phyloP scores from a whole-genome alignment of 2,888 invertebrate species.

The Stegophylla sp. region DNA sequence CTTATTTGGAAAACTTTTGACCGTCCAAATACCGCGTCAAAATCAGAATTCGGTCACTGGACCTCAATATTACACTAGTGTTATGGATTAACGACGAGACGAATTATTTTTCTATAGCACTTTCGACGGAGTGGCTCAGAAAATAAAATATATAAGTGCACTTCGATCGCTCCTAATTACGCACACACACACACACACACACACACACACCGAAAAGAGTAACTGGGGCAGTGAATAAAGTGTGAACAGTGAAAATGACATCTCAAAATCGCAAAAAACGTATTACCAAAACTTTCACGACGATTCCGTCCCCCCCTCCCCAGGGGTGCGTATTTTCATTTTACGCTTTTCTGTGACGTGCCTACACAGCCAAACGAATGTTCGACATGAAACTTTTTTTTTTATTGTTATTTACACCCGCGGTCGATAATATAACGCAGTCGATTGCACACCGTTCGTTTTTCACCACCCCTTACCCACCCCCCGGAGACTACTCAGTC shows the following conservation, averaged over 20 bases:
- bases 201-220: neutral
- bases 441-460: neutral
- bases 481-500: too few species aligned
- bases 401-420: neutral
- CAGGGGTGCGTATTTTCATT: too few species aligned
- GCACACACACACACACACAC: neutral
- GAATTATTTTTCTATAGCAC: too few species aligned
- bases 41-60: too few species aligned
- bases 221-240: neutral
- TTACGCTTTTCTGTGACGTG: neutral
- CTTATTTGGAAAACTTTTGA: too few species aligned
- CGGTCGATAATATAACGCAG: slow-evolving; percentile 13
- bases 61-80: too few species aligned
- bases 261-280: neutral
- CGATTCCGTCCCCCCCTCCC: neutral
- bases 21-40: too few species aligned
- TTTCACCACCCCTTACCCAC: too few species aligned
- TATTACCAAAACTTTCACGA: neutral
- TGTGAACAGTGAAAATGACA: neutral
- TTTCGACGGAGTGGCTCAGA: too few species aligned
- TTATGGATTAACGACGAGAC: too few species aligned
- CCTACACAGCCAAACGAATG: neutral
- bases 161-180: too few species aligned
- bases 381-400: slow-evolving; percentile 24
- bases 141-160: too few species aligned